Evolutionary conservation across 2,888 invertebrate genomes (phyloP), one percentile per base, ranked within the genome.

Genomic region (Julus scanicus): DNA sequence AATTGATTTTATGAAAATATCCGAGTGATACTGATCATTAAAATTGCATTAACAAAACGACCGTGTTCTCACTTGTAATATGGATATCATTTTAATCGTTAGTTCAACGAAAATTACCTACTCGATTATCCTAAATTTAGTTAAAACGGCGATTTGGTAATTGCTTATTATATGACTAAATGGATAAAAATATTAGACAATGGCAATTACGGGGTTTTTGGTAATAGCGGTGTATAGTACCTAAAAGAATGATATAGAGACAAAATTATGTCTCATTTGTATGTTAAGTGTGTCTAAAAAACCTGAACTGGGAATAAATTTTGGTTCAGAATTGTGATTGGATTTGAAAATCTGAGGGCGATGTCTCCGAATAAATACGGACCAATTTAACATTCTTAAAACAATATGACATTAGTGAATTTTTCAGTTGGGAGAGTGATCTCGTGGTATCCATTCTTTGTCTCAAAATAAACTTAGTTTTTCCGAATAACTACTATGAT

Each of bases 241-340:
- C 11, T 15, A 53, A 53, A 15, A 53, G 53, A 53, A 53, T 53
- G 15, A 53, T 15, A 15, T n/a, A 5, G 63, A 63, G 63, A 63
- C 13, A n/a, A 63, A 71, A 71, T 71, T 71, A 71, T 71, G 71
- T 20, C 71, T 71, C 71, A 71, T 71, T 71, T 71, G 29, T 20
- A 3, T 29, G 71, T 2, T 71, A 71, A 29, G 29, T 71, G 8
- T 29, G 20, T 29, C 15, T 15, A 15, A 53, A 71, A 71, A 71
- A 71, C 15, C 63, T 71, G 29, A 71, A 71, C 8, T 29, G 71
- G 11, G 71, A 8, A 71, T 29, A 71, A 6, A 71, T 71, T 71
- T 71, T 71, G 8, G 71, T 71, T 71, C 20, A 29, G 11, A 29
- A 29, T 71, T 8, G 5, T 71, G 71, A 71, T 71, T 29, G 5